phyloP scores from a whole-genome alignment of 2,888 invertebrate genomes.

The Xanthorhoe designata region DNA sequence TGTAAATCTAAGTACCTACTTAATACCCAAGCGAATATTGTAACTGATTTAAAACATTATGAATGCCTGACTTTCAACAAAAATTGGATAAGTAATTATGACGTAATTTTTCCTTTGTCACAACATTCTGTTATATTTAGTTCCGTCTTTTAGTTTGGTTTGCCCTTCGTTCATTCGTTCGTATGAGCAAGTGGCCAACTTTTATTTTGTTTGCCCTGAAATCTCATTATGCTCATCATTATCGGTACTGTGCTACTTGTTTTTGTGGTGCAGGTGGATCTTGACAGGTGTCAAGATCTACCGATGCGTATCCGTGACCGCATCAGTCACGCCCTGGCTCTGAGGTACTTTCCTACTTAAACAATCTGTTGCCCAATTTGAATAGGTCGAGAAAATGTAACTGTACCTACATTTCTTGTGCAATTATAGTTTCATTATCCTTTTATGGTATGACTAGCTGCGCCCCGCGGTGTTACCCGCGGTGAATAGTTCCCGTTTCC shows the following conservation, averaged over 20 bases:
- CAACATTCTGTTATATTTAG: too few relatives aligned
- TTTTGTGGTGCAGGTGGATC: slow-evolving; percentile 48
- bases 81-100: too few relatives aligned
- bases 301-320: slow-evolving; percentile 57
- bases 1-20: not conserved
- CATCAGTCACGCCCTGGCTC: slow-evolving; percentile 59
- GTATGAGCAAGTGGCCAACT: too few relatives aligned
- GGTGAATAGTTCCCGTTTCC: too few relatives aligned
- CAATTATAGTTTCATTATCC: slow-evolving; percentile 6
- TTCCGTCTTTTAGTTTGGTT: too few relatives aligned
- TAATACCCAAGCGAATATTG: slow-evolving; percentile 1
- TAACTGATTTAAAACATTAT: slow-evolving; percentile 11
- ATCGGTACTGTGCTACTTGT: slow-evolving; percentile 27
- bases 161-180: too few relatives aligned
- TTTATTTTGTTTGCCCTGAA: slow-evolving; percentile 12
- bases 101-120: too few relatives aligned
- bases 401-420: slow-evolving; percentile 23
- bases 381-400: slow-evolving; percentile 41
- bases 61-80: slow-evolving; percentile 3
- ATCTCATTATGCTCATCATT: slow-evolving; percentile 17
- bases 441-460: slow-evolving; percentile 11
- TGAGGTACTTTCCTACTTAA: slow-evolving; percentile 19
- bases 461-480: too few relatives aligned
- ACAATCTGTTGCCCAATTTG: slow-evolving; percentile 38
- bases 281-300: slow-evolving; percentile 52